These are phyloP conservation scores for Xiphophorus couchianus DNA, from an alignment of 2,113 vertebrate genomes.

Conservation along the genomic window DNA sequence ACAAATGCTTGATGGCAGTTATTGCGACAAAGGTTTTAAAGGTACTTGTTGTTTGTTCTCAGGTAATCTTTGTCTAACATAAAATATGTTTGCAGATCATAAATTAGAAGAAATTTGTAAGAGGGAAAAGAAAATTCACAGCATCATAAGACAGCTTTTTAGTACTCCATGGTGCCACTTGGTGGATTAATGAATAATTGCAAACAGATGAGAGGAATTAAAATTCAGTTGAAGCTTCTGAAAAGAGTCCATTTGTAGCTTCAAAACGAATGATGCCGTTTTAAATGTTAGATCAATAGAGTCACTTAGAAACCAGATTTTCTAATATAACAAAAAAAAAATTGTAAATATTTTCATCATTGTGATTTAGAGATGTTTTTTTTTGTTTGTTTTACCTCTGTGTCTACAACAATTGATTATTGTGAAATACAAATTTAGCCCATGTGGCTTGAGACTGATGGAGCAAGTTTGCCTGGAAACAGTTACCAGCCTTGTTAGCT, in stretches of 20 bases:
- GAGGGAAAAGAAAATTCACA: no score
- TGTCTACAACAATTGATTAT: not conserved
- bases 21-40: no score
- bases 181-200: conserved; percentile 19
- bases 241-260: not conserved
- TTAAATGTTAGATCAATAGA: no score
- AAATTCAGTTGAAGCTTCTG: not conserved
- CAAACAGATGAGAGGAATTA: conserved; percentile 1
- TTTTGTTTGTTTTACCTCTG: not conserved
- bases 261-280: not conserved
- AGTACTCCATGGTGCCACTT: conserved; percentile 18
- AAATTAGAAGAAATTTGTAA: no score
- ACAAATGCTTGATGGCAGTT: no score
- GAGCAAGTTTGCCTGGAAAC: conserved; percentile 16
- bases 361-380: not conserved
- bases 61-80: no score
- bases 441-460: conserved; percentile 24
- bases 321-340: no score
- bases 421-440: not conserved
- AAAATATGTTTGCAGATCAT: no score
- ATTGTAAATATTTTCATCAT: not conserved
- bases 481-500: conserved; percentile 27
- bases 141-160: not conserved
- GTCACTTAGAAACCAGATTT: not conserved
- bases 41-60: no score